Base-by-base conservation (phyloP, 2,797 vertebrate genomes). In the Alauda arvensis region DNA sequence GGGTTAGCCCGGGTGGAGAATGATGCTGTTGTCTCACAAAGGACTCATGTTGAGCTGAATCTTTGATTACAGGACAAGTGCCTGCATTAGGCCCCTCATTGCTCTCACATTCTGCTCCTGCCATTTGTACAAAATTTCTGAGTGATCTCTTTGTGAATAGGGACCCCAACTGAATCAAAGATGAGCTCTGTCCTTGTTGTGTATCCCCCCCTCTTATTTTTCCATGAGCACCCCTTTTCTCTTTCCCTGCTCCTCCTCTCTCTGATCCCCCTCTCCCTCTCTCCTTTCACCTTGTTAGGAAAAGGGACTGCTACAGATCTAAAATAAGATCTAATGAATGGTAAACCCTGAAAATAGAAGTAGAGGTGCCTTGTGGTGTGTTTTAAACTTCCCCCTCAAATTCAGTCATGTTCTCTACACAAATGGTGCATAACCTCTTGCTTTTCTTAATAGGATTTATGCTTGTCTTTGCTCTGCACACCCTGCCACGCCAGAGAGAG, bases 381-480 rank as follows among this genome's bases (percentile, higher is more conserved):
- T 71, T 93, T 86, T 78, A 59, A 78, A 81, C 51, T 77, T 84
- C 61, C 60, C 17, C 52, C 53, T 76, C 85, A 88, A 94, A 96
- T 92, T 95, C 81, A 67, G 77, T 37, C 91, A 34, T 62, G 89
- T 87, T 72, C 40, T 45, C 61, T 88, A 52, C 83, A 92, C 77
- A 93, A 92, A 71, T 34, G 63, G 70, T 65, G 74, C 51, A 59
- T 68, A 94, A 90, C 88, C 89, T 94, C 45, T 19, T 70, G 91
- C 78, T 93, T 93, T 94, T 69, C 93, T 93, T 96, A 94, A 96
- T 68, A 93, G 93, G 95, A 96, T 97, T 96, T 96, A 61, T 93
- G 90, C 94, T 94, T 88, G 81, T 90, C 25, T 12, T 75, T 9
- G 14, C 88, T 92, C 90, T 79, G 17, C 51, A 40, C 74, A 49